Evolutionary conservation across 2,797 vertebrate species (phyloP), one percentile per base, ranked within the genome.

Genomic region (Hylomyscus alleni): DNA sequence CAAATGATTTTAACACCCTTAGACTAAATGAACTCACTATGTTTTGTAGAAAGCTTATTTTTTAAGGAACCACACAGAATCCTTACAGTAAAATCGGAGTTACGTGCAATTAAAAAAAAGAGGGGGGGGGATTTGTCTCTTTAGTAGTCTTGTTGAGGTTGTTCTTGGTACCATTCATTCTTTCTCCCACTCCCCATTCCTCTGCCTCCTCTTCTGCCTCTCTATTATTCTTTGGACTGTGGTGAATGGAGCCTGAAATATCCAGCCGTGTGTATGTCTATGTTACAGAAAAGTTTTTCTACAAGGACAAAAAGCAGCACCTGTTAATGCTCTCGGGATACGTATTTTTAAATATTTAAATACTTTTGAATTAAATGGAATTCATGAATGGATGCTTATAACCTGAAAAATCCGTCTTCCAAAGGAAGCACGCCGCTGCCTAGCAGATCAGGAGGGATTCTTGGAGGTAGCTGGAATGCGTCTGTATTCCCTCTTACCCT

Each of bases 1-100:
- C 84, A 96, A 94, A 0, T 1, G 72, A 67, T 97, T 73, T 94
- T 72, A 95, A 50, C 52, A 92, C 6, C 10, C 94, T 95, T 93
- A 91, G 4, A 29, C 95, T 97, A 80, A 96, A 37, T 95, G 89
- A 97, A 91, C 80, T 37, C 65, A 88, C 50, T 81, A 13, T 73
- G 54, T 76, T 93, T 92, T 84, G 56, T 54, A 72, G 86, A 93
- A 52, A 1, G 0, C 6, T 76, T 83, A n/a, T 67, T 24, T 81
- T 78, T 72, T 89, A 85, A 96, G 80, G 17, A 58, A 69, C 19
- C 3, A 1, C 89, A 31, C 31, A 76, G 37, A 91, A 67, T 81
- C n/a, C 50, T 31, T 75, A 17, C 20, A 62, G 54, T 80, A 56
- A 90, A 93, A 56, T 89, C 2, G 8, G 17, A 37, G 34, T 96